A percentile compares a stretch with the other conserved stretches of the same genome.
Conservation (phyloP, 2,113 vertebrate genomes). For the Misgurnus anguillicaudatus region DNA sequence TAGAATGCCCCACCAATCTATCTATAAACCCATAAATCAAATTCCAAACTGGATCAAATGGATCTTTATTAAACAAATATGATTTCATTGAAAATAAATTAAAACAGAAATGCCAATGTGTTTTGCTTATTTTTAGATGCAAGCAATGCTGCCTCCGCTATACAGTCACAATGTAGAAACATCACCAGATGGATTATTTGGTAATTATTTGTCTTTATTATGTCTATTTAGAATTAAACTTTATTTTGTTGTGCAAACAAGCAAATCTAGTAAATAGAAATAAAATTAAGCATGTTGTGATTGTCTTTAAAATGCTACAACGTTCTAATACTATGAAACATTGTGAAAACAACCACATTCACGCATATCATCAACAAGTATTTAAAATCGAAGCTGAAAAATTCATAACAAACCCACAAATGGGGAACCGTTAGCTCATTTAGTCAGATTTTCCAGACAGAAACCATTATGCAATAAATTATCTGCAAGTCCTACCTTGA, state of each 20-base stretch:
- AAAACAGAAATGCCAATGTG: too few relatives aligned
- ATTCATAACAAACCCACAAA: not conserved
- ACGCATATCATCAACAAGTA: not conserved
- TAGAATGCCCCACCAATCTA: too few relatives aligned
- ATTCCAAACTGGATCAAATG: too few relatives aligned
- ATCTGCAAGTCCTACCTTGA: not conserved
- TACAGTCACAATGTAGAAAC: not conserved
- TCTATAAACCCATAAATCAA: too few relatives aligned
- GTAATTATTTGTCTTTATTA: not conserved
- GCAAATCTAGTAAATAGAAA: not conserved
- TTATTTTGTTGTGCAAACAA: not conserved
- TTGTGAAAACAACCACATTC: not conserved
- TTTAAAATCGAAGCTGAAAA: slow-evolving; percentile 1
- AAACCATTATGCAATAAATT: not conserved
- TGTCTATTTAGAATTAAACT: not conserved
- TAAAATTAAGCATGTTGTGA: not conserved
- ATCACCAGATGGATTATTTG: not conserved
- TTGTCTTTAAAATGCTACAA: not conserved
- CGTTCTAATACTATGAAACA: too few relatives aligned
- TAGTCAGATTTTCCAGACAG: not conserved
- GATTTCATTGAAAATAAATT: too few relatives aligned
- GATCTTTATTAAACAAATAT: too few relatives aligned
- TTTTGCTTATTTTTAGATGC: not conserved
- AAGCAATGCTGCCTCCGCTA: not conserved
- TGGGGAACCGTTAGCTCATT: not conserved